Evolutionary conservation across 2,888 invertebrate species (phyloP).

Genomic region (Caenorhabditis sp.): DNA sequence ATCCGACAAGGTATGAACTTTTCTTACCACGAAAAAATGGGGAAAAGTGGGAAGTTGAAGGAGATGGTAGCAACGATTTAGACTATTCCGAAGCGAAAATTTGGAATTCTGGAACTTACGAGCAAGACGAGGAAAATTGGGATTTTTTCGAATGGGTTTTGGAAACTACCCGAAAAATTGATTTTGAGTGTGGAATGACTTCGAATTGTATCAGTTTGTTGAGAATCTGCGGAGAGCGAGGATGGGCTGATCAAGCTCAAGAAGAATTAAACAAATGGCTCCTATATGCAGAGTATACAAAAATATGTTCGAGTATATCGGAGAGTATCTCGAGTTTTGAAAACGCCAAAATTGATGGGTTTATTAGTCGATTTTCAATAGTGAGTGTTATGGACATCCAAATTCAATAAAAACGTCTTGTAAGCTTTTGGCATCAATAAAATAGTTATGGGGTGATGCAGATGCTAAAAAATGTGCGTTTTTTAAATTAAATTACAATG

Average conservation of each 20-base stretch:
- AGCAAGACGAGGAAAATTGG: constrained; percentile 9
- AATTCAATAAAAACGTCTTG: neutral
- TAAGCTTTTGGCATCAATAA: neutral
- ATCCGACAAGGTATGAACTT: constrained; percentile 29
- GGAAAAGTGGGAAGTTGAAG: constrained; percentile 28
- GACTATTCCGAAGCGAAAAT: constrained; percentile 8
- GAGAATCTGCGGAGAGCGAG: constrained; percentile 34
- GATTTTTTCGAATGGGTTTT: constrained; percentile 42
- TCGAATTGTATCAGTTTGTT: constrained; percentile 40
- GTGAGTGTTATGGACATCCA: neutral
- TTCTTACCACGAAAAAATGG: constrained; percentile 22
- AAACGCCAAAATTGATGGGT: constrained; percentile 10
- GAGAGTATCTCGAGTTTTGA: constrained; percentile 38
- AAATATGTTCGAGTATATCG: constrained; percentile 35
- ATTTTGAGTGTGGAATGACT: constrained; percentile 50
- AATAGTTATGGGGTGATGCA: too few species aligned
- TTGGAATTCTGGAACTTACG: constrained; percentile 9
- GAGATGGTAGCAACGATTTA: too few species aligned
- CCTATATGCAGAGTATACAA: constrained; percentile 25
- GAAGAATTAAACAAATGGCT: constrained; percentile 40
- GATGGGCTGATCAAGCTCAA: constrained; percentile 40
- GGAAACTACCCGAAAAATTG: constrained; percentile 35
- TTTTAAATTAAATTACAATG: too few species aligned
- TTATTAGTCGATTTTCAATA: constrained; percentile 20
- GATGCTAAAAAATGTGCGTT: too few species aligned